Base-by-base conservation (phyloP, 2,113 vertebrate species). In the Acinonyx jubatus region DNA sequence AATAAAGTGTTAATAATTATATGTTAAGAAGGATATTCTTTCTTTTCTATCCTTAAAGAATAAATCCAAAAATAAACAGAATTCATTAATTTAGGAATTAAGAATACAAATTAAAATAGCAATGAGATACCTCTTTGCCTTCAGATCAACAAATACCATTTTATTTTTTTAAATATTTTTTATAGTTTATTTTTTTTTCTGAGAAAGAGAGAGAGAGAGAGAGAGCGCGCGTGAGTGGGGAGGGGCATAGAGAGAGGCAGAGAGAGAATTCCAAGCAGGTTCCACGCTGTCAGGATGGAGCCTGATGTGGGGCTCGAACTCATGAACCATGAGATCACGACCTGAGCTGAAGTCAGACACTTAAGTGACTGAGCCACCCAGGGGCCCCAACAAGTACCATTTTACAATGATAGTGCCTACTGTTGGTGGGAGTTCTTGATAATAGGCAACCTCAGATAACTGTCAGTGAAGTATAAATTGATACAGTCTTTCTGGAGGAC, bases 21-120 rank as follows among this genome's bases (percentile, higher is more conserved):
- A 83, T 68, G 16, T 82, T 86, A 66, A 83, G 36, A 65, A 2
- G 21, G 65, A 78, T 14, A 84, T 61, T 96, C 7, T 84, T 78
- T 93, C 38, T n/a, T 91, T 88, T 79, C 5, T 25, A 82, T 79
- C 16, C 3, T 16, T 87, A 94, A n/a, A 89, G 36, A 94, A 90
- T 86, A 85, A 66, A 86, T 63, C 0, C 18, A 41, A 94, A 97
- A 95, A 48, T 57, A 90, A 74, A 88, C 10, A 80, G 66, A 94
- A 89, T 95, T 89, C 15, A 52, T 61, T 94, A 79, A 14, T 68
- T 85, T 91, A 81, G 36, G 71, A 95, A 94, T 94, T 88, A 81
- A 95, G 80, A 92, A 41, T 95, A 92, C 21, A 85, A 69, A 89
- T 80, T 83, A 38, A 96, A 93, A 92, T 69, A 94, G 8, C 18